Base-by-base conservation (phyloP, 2,888 invertebrate species). In the Brenthis ino region DNA sequence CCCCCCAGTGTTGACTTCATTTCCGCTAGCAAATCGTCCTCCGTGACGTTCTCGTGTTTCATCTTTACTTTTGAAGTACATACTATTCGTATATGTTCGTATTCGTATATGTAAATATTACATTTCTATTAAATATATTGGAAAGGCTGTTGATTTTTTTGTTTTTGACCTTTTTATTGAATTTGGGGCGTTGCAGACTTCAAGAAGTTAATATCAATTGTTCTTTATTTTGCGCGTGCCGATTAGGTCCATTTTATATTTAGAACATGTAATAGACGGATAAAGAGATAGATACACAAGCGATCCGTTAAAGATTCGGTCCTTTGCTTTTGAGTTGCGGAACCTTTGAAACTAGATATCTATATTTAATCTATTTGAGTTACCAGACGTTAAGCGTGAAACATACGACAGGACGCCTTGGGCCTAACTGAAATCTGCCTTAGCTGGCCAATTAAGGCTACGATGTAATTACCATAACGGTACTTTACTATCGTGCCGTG, bases 391-490 rank as follows among this genome's bases (percentile, higher is more conserved):
- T 16, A 37, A 51, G 51, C 65, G 57, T 64, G 64, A 60, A 65
- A 57, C 43, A 24, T 60, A 64, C 64, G 24, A 57, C 57, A 48
- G 37, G 57, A 56, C 61, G 74, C 74, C 73, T 70, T 71, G 74
- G 73, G 73, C 70, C 50, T 33, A 51, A 70, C 71, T 70, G 74
- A 76, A 78, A 76, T 78, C 74, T 74, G 72, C 76, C 77, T 78
- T 77, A 68, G 75, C 74, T 69, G 69, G 75, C 80, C 79, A 82
- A 85, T 85, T 82, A 83, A 79, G 76, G 77, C 80, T 79, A 85
- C 88, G 86, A 83, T 87, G 89, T 89, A 88, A 89, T 87, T 86
- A 86, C 82, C 83, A 84, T 88, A 85, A 86, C 83, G 80, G 85
- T 84, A 89, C 85, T 89, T 90, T 88, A 88, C 82, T 85, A 88